Percentiles rank a stretch among this genome's conserved stretches.
Conservation (phyloP, 1,140 invertebrate species). For the Nasonia longicornis region DNA sequence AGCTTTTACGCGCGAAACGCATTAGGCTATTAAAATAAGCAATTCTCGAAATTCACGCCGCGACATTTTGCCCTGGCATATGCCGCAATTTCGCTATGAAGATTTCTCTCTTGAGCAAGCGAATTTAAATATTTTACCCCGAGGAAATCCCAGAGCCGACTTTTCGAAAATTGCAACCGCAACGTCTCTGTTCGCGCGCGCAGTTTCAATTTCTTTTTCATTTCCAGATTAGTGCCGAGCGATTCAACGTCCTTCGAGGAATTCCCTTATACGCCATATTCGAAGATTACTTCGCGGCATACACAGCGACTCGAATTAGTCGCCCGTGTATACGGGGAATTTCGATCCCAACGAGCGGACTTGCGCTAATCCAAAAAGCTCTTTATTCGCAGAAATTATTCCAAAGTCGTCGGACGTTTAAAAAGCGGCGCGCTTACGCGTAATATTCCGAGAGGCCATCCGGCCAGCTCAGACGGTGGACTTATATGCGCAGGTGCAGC, state of each 20-base stretch:
- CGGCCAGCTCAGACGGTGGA: background rate
- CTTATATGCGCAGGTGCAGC: background rate
- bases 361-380: background rate
- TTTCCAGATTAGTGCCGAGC: background rate
- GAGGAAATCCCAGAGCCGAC: background rate
- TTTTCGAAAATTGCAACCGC: background rate
- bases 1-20: background rate
- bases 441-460: background rate
- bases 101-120: background rate
- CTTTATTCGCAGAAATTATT: background rate
- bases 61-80: too few species aligned
- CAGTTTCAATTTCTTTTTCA: background rate
- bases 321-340: background rate
- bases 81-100: too few species aligned
- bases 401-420: background rate
- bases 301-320: background rate
- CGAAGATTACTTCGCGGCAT: background rate
- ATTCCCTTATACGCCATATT: background rate
- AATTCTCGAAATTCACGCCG: background rate
- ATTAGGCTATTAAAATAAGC: slow-evolving; percentile 2
- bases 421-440: background rate
- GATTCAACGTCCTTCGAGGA: background rate
- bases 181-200: too few species aligned
- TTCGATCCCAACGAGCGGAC: too few species aligned
- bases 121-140: too few species aligned